Evolutionary conservation across 2,797 vertebrate species (phyloP).

Genomic region (Squalus acanthias): DNA sequence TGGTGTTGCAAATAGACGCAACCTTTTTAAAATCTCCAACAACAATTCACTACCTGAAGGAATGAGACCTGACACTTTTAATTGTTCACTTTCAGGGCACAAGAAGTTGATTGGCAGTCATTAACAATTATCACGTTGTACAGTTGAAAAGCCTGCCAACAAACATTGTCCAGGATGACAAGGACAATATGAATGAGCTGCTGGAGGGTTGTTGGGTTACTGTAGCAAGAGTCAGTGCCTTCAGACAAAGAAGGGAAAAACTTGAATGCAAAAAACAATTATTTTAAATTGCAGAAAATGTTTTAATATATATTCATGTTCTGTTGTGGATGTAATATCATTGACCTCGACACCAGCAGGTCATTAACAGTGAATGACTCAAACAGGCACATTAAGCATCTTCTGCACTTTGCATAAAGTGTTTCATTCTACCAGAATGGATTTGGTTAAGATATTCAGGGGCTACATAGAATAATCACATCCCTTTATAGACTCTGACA

Average conservation of each 20-base stretch:
- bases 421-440: neutral
- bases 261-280: neutral
- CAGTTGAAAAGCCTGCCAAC: neutral
- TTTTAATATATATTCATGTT: neutral
- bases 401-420: neutral
- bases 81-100: neutral
- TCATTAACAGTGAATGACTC: neutral
- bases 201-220: neutral
- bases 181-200: neutral
- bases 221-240: neutral
- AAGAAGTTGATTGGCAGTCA: neutral
- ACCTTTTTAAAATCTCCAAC: neutral
- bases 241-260: neutral
- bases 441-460: neutral
- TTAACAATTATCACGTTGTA: neutral
- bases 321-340: neutral
- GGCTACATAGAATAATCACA: neutral
- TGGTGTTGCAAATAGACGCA: no score
- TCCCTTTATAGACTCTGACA: constrained; percentile 13
- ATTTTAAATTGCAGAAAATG: neutral
- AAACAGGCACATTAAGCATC: neutral
- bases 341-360: neutral
- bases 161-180: neutral
- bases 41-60: neutral
- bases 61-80: neutral